Base-by-base conservation (phyloP, 2,797 vertebrate genomes). In the Huso huso region DNA sequence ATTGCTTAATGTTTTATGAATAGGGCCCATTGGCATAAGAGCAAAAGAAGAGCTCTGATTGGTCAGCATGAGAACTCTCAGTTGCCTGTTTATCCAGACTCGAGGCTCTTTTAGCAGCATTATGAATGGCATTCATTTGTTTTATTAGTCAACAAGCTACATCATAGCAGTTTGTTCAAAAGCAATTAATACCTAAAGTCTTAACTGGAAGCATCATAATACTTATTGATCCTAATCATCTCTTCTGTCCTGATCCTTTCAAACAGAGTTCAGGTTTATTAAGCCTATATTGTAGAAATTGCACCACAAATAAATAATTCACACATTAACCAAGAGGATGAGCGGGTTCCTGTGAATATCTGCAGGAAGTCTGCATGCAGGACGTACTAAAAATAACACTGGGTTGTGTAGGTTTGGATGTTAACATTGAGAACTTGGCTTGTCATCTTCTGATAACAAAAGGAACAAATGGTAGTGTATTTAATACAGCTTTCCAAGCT, bases 281-380 rank as follows among this genome's bases (percentile, higher is more conserved):
- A 62, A 64, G 51, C 12, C 53, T 37, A 37, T 37, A 37, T 37
- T 37, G 23, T 37, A 37, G 23, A 37, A 37, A 37, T 51, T 57
- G 23, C 23, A 37, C 60, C 69, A 66, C 66, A 23, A 51, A 70
- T 70, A 70, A 70, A 70, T 70, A 49, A 70, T 66, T 70, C 60
- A 49, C 64, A 66, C n/a, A n/a, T 55, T 55, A 55, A n/a, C 52
- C 6, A 3, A 55, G 52, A 3, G n/a, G 6, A 55, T 65, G 59
- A 58, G 64, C 53, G 51, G 49, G 64, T 37, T 57, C 3, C 8
- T 13, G n/a, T 61, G 49, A 67, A 67, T 61, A 61, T 18, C 13
- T 52, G 9, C 59, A 23, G 58, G 37, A n/a, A 57, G 55, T 12
- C 10, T 58, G 58, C 12, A 51, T 66, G 51, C 58, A 61, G 58